Evolutionary conservation across 2,888 invertebrate species (phyloP).

Genomic region (Drosophila colorata): DNA sequence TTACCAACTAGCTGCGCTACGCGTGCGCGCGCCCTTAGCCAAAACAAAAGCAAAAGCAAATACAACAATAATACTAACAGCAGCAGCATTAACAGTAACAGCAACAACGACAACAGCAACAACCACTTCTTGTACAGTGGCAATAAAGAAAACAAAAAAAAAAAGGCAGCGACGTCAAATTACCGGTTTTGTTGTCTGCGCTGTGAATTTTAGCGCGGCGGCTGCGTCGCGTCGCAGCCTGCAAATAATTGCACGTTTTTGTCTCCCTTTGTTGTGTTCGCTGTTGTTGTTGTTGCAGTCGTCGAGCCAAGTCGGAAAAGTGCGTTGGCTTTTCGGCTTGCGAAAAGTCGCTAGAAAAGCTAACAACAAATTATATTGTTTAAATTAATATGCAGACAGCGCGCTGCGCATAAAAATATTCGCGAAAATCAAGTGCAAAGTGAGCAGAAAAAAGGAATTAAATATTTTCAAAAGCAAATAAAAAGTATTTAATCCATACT

Average conservation of each 20-base stretch:
- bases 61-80: constrained; percentile 27
- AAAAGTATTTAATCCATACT: constrained; percentile 24
- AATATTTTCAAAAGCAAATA: constrained; percentile 18
- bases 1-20: constrained; percentile 46
- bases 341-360: constrained; percentile 2
- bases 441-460: constrained; percentile 23
- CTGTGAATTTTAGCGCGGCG: constrained; percentile 68
- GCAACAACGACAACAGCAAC: constrained; percentile 18
- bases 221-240: constrained; percentile 46
- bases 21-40: constrained; percentile 63
- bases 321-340: constrained; percentile 68
- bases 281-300: constrained; percentile 17
- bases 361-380: constrained; percentile 3
- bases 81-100: constrained; percentile 20
- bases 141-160: constrained; percentile 11
- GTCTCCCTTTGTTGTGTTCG: constrained; percentile 30
- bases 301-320: constrained; percentile 62
- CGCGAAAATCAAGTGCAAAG: constrained; percentile 34
- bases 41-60: constrained; percentile 36
- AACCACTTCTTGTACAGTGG: constrained; percentile 41
- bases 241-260: constrained; percentile 68
- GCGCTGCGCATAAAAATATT: constrained; percentile 24
- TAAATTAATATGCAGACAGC: constrained; percentile 30
- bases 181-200: constrained; percentile 72
- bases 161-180: constrained; percentile 53